phyloP scores from a whole-genome alignment of 2,797 vertebrate species.

The Staurois parvus region DNA sequence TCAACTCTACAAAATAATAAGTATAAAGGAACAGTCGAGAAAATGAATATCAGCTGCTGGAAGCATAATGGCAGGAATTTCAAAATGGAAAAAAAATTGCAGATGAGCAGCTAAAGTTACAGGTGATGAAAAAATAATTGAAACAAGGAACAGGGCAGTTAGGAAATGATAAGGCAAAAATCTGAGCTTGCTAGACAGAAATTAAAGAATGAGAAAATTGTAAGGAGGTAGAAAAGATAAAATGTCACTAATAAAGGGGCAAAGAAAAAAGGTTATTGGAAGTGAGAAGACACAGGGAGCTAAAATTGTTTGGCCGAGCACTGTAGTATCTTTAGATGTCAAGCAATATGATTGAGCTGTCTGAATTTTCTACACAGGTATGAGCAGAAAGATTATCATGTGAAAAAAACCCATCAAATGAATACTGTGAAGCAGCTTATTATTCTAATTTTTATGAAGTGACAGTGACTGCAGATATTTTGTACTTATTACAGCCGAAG shows the following conservation, averaged over 20 bases:
- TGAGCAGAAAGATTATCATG: conserved; percentile 10
- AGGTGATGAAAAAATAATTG: conserved; percentile 59
- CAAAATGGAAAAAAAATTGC: conserved; percentile 41
- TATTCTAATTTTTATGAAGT: conserved; percentile 21
- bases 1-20: conserved; percentile 57
- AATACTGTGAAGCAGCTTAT: conserved; percentile 11
- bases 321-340: conserved; percentile 28
- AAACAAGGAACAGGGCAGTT: conserved; percentile 52
- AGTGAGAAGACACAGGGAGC: background rate
- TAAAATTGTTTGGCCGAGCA: conserved; percentile 30
- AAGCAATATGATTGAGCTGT: conserved; percentile 41
- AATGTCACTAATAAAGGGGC: conserved; percentile 45
- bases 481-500: background rate
- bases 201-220: conserved; percentile 59
- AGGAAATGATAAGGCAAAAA: conserved; percentile 54
- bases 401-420: background rate
- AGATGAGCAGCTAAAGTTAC: conserved; percentile 51
- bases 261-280: conserved; percentile 43
- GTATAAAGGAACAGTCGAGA: conserved; percentile 15
- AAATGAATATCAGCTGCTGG: conserved; percentile 53
- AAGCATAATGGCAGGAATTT: conserved; percentile 27
- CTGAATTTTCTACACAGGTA: conserved; percentile 19
- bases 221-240: conserved; percentile 35
- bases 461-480: background rate
- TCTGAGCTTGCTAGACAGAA: conserved; percentile 51